phyloP scores from a whole-genome alignment of 2,888 invertebrate species.

The Allophyes oxyacanthae region DNA sequence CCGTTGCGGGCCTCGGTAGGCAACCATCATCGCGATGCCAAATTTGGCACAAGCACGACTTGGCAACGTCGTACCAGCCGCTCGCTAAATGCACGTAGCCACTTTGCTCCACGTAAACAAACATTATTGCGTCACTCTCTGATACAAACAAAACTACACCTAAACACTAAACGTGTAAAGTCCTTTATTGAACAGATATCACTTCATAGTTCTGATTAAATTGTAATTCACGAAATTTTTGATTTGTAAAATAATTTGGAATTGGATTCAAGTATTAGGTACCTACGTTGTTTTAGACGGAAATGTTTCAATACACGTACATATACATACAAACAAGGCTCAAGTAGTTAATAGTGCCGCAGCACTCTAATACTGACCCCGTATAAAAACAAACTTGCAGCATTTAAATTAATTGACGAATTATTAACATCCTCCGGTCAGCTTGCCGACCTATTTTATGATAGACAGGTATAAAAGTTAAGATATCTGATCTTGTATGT shows the following conservation, averaged over 20 bases:
- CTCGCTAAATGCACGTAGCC: constrained; percentile 72
- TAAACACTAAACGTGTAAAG: constrained; percentile 58
- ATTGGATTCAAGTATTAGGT: constrained; percentile 56
- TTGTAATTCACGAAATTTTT: constrained; percentile 75
- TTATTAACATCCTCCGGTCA: constrained; percentile 4
- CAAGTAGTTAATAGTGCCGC: constrained; percentile 20
- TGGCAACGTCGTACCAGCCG: constrained; percentile 77
- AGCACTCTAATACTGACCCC: constrained; percentile 52
- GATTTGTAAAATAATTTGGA: constrained; percentile 66
- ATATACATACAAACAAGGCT: constrained; percentile 2
- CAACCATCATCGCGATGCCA: constrained; percentile 73
- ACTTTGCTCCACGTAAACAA: constrained; percentile 82
- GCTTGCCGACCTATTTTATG: not conserved
- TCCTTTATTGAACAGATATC: constrained; percentile 47
- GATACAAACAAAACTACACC: constrained; percentile 67
- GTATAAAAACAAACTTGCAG: constrained; percentile 12
- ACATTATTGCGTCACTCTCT: constrained; percentile 79
- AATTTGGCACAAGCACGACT: constrained; percentile 83
- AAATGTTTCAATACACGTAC: constrained; percentile 30
- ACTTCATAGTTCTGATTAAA: constrained; percentile 60
- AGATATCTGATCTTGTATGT: not conserved
- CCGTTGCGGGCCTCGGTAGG: constrained; percentile 61
- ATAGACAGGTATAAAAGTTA: not conserved
- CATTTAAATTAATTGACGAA: constrained; percentile 3
- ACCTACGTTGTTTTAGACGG: constrained; percentile 42